Conservation (phyloP, 2,113 vertebrate species). For the Notiomystis cincta region DNA sequence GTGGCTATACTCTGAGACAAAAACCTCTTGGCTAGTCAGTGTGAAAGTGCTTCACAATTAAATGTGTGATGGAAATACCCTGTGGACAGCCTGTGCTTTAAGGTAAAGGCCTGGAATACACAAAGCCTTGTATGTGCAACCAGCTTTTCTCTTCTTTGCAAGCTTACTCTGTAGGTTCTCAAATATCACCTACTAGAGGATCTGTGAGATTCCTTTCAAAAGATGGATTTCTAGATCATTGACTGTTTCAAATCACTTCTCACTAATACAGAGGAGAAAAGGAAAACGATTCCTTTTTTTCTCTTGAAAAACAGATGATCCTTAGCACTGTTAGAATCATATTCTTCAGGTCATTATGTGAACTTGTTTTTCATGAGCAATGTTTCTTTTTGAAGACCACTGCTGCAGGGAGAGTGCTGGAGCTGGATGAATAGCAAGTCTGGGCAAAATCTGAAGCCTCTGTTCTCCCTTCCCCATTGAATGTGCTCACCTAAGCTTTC, state of each 20-base stretch:
- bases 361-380: neutral
- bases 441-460: neutral
- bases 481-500: neutral
- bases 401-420: neutral
- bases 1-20: neutral
- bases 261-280: neutral
- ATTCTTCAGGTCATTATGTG: neutral
- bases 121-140: neutral
- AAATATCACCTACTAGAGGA: neutral
- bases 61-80: neutral
- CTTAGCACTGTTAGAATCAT: neutral
- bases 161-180: neutral
- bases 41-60: neutral
- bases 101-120: neutral
- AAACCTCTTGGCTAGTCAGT: neutral
- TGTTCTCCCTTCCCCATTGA: neutral
- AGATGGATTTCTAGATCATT: neutral
- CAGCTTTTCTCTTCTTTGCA: neutral
- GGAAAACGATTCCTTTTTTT: neutral
- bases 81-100: neutral
- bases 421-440: neutral
- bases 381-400: neutral
- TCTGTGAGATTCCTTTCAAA: neutral
- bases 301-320: neutral
- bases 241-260: neutral